These are phyloP conservation scores for Dryoscopus gambensis DNA, from an alignment of 2,113 vertebrate species.

Conservation along the genomic window DNA sequence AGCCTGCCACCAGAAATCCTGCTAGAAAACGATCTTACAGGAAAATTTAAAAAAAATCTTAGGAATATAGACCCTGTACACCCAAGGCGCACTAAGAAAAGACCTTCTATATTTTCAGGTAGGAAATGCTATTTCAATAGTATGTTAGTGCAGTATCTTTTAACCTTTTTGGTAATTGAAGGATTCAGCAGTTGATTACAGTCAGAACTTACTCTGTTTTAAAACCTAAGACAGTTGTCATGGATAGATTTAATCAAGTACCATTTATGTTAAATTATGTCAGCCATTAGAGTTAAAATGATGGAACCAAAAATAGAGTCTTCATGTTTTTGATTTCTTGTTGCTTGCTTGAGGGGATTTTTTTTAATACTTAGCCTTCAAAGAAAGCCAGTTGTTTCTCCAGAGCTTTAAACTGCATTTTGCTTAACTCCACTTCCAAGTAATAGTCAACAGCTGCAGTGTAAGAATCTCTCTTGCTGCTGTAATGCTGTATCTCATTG, in stretches of 20 bases:
- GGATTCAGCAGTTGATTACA: not conserved
- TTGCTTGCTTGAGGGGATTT: not conserved
- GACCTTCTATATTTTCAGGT: slow-evolving; percentile 94
- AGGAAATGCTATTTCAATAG: slow-evolving; percentile 58
- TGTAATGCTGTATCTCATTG: not conserved
- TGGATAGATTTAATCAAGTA: not conserved
- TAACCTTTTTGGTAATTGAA: not conserved
- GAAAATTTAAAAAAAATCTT: slow-evolving; percentile 78
- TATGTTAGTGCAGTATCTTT: not conserved
- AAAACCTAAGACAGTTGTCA: not conserved
- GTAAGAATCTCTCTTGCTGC: not conserved
- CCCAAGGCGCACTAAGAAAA: slow-evolving; percentile 84
- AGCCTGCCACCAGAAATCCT: slow-evolving; percentile 81
- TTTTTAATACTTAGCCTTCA: not conserved
- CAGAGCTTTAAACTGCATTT: not conserved
- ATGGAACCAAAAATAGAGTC: not conserved
- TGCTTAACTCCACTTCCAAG: not conserved
- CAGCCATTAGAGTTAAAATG: not conserved
- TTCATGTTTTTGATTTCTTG: not conserved
- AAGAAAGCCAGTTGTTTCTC: not conserved
- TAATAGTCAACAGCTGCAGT: not conserved
- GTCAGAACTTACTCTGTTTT: not conserved
- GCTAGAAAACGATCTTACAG: slow-evolving; percentile 78
- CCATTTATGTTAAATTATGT: not conserved
- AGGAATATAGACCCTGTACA: slow-evolving; percentile 76